phyloP scores from a whole-genome alignment of 1,140 invertebrate genomes.

The Asobara japonica region DNA sequence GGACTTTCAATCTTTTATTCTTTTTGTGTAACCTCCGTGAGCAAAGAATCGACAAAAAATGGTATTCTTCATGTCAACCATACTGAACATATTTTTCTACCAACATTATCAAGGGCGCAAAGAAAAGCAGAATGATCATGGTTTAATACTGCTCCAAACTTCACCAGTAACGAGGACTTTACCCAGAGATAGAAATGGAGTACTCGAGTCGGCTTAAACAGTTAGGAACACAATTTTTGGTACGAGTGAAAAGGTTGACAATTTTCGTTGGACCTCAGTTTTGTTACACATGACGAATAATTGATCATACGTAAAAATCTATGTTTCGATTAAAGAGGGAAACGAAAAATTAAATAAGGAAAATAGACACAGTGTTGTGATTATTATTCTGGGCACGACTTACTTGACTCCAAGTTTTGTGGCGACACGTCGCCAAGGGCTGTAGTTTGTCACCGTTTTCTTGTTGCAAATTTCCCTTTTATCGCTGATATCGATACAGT shows the following conservation, averaged over 20 bases:
- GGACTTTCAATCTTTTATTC: too few relatives aligned
- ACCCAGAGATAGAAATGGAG: background rate
- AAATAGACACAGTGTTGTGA: conserved; percentile 42
- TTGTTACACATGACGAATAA: background rate
- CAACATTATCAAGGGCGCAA: too few relatives aligned
- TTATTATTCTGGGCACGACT: conserved; percentile 67
- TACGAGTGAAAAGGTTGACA: background rate
- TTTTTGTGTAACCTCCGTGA: too few relatives aligned
- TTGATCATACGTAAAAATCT: background rate
- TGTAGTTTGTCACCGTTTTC: conserved; percentile 74
- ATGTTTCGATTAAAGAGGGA: background rate
- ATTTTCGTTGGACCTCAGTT: too few relatives aligned
- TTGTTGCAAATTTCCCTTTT: conserved; percentile 66
- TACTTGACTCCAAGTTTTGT: conserved; percentile 94
- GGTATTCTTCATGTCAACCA: too few relatives aligned
- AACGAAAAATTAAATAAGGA: background rate
- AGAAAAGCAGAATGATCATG: too few relatives aligned
- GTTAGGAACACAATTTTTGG: background rate
- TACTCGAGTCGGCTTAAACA: background rate
- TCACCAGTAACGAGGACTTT: too few relatives aligned
- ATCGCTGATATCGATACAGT: conserved; percentile 56
- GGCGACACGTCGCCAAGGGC: conserved; percentile 89
- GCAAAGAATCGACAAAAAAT: too few relatives aligned
- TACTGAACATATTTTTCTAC: too few relatives aligned
- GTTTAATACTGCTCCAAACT: too few relatives aligned